Evolutionary conservation across 2,797 vertebrate genomes (phyloP).

Genomic region (Gymnoscopelus braueri): DNA sequence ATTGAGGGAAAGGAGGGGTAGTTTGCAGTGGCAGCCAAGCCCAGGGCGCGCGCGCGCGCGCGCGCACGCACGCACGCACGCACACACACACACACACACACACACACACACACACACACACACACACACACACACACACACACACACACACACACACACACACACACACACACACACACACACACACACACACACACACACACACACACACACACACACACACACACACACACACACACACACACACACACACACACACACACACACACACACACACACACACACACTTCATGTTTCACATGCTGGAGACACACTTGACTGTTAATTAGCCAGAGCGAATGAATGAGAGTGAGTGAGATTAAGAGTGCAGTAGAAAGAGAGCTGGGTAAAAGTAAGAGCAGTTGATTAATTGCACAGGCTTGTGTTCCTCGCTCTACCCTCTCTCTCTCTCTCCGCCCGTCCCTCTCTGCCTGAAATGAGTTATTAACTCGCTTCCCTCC

Average conservation of each 20-base stretch:
- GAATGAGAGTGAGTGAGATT: conserved; percentile 62
- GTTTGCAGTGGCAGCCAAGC: conserved; percentile 55
- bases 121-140: conserved; percentile 25
- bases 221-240: conserved; percentile 2
- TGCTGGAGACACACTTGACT: conserved; percentile 72
- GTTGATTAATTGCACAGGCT: conserved; percentile 79
- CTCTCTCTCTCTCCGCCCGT: conserved; percentile 50
- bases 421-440: conserved; percentile 68
- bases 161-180: conserved; percentile 34
- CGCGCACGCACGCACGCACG: conserved; percentile 19
- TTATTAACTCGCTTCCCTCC: conserved; percentile 76
- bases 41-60: conserved; percentile 43
- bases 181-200: conserved; percentile 21
- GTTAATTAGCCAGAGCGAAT: conserved; percentile 77
- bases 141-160: conserved; percentile 23
- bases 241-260: conserved; percentile 23
- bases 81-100: conserved; percentile 10
- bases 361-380: conserved; percentile 36
- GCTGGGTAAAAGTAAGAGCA: conserved; percentile 56
- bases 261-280: conserved; percentile 41
- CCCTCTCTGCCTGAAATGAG: conserved; percentile 55
- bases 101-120: conserved; percentile 1
- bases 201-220: conserved; percentile 13
- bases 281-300: conserved; percentile 66
- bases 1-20: conserved; percentile 64